Base-by-base conservation (phyloP, 2,888 invertebrate genomes). In the Masnerella sp. region DNA sequence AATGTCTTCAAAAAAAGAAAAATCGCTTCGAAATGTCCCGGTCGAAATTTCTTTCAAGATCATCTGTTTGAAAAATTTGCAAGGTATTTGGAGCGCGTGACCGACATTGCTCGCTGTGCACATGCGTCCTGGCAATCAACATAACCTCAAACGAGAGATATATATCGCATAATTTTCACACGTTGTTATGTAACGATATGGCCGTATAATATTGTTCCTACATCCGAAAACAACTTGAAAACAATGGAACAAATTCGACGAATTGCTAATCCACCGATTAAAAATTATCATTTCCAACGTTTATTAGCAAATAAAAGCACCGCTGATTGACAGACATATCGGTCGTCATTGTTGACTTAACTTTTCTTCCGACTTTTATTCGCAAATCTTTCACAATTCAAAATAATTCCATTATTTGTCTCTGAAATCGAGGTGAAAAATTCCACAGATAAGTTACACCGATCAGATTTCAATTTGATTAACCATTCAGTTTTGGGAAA, bases 141-240 rank as follows among this genome's bases (percentile, higher is more conserved):
- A 78, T 81, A 80, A 81, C 80, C 80, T 79, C 49, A 32, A 77
- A 67, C 15, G 15, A 45, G 58, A 77, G 64, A 43, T 40, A 59
- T 18, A 58, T 45, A 74, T 54, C 36, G 65, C 47, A 38, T 51
- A 54, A 15, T 51, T 49, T 51, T 69, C 47, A 12, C 38, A 51
- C 18, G 5, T 25, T 51, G 70, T 80, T 81, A 81, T 75, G 74
- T 81, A 81, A 81, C 77, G 5, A 12, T 34, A 11, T 28, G 18
- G 38, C 36, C 17, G 9, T 52, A 17, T 40, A 61, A 67, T 42
- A 25, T 43, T 32, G 14, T 34, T 40, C 32, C 42, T 11, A 47
- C n/a, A 2, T 49, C 12, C 2, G n/a, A 17, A 22, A 49, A 42
- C 17, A 18, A 15, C 7, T 28, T 28, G 7, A 28, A 1, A 5